Percentiles rank a stretch among this genome's conserved stretches.
These are phyloP conservation scores for Palaemon carinicauda DNA, from an alignment of 1,140 invertebrate genomes.

Conservation along the genomic window DNA sequence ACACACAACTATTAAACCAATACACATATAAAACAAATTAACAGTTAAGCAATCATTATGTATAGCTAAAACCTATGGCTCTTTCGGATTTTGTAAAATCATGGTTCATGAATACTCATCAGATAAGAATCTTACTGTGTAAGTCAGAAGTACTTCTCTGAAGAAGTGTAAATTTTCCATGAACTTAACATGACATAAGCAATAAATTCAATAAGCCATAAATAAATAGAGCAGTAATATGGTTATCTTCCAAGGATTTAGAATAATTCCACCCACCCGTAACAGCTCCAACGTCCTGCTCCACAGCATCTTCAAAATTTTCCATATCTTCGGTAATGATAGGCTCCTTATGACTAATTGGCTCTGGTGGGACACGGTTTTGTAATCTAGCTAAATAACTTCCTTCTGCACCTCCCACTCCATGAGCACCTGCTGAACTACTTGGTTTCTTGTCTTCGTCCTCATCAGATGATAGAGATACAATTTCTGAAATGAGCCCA, in stretches of 20 bases:
- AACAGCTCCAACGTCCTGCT: not conserved
- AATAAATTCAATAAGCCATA: not conserved
- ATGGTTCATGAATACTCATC: too few species aligned
- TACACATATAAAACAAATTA: too few species aligned
- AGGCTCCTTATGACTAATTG: constrained; percentile 45
- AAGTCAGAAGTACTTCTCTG: too few species aligned
- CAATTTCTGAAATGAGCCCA: constrained; percentile 36
- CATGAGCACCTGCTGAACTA: not conserved
- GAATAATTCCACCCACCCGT: constrained; percentile 12
- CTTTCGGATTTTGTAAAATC: too few species aligned
- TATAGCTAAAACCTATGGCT: too few species aligned
- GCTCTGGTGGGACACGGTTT: not conserved
- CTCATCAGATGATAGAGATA: constrained; percentile 41
- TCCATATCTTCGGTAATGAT: constrained; percentile 45
- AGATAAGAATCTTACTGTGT: too few species aligned
- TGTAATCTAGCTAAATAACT: not conserved
- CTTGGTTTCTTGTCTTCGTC: constrained; percentile 13
- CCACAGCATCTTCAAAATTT: constrained; percentile 23
- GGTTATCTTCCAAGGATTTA: too few species aligned
- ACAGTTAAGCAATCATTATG: too few species aligned
- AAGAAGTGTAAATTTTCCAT: too few species aligned
- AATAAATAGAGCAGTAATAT: too few species aligned
- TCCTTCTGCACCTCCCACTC: not conserved
- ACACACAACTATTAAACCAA: too few species aligned
- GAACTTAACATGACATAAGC: not conserved